phyloP scores from a whole-genome alignment of 2,888 invertebrate species.

The Tetanocera ferruginea region DNA sequence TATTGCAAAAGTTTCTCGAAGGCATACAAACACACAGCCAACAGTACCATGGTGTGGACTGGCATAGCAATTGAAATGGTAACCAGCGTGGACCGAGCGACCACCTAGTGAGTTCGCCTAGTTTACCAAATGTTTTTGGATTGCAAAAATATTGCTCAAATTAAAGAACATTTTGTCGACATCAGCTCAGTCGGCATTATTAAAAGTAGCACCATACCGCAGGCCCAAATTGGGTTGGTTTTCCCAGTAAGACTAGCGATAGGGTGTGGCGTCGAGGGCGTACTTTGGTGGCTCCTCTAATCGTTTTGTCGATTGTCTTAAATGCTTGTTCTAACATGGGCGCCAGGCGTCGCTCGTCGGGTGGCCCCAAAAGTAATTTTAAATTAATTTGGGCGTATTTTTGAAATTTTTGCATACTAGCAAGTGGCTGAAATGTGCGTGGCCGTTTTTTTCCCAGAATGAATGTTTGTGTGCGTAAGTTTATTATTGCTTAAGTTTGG shows the following conservation, averaged over 20 bases:
- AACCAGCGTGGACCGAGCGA: not conserved
- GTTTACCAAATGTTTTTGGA: conserved; percentile 14
- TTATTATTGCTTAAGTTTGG: not conserved
- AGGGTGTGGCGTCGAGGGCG: too few relatives aligned
- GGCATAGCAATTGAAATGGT: conserved; percentile 4
- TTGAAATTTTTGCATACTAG: not conserved
- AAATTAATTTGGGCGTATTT: conserved; percentile 32
- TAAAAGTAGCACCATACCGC: not conserved
- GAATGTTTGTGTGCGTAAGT: not conserved
- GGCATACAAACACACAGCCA: not conserved
- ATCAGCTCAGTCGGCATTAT: not conserved
- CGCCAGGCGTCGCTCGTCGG: not conserved
- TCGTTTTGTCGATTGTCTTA: conserved; percentile 31
- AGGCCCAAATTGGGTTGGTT: not conserved
- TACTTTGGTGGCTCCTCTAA: not conserved
- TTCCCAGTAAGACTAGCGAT: too few relatives aligned
- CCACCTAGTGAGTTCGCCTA: conserved; percentile 9
- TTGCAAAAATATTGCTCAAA: conserved; percentile 27
- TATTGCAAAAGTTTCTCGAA: conserved; percentile 40
- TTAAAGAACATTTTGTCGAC: conserved; percentile 35
- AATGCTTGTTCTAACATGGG: conserved; percentile 6
- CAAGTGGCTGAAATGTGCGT: conserved; percentile 8
- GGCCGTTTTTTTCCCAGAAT: not conserved
- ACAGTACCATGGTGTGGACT: not conserved
- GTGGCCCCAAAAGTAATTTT: conserved; percentile 25